Base-by-base conservation (phyloP, 2,797 vertebrate species). In the Sarcophilus harrisii region DNA sequence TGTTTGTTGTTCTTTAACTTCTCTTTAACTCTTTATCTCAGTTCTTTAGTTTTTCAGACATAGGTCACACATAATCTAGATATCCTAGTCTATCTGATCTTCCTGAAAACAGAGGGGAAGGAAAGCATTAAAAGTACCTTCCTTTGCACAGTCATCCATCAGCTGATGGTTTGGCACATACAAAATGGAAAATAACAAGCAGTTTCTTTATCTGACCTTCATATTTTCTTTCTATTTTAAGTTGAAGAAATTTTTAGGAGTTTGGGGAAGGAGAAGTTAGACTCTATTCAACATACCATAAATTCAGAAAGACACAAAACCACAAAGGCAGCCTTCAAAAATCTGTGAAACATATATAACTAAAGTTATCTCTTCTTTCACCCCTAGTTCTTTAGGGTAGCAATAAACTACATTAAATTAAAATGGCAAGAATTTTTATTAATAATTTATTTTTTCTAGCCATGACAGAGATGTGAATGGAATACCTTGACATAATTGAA, bases 121-220 rank as follows among this genome's bases (percentile, higher is more conserved):
- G 55, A 94, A 95, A 94, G 62, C 57, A 93, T 93, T 89, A 57
- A 89, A 89, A 97, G 93, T 12, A 54, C 0, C 28, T 29, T 54
- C 16, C 62, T 90, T 94, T 93, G 62, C 29, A 27, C 52, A 58
- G 81, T n/a, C 95, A 95, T 97, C 87, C 93, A 95, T 87, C 95
- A 90, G 81, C 87, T 95, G 49, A 96, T 95, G 59, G 96, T 91
- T 10, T 95, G 95, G 95, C 96, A 96, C 92, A 93, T 91, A 60
- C 29, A 92, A 54, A 96, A 94, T 92, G 57, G 87, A 52, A 97
- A 96, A 94, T 90, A 92, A 90, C 90, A 66, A 93, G n/a, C 93
- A 95, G 94, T 91, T 58, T 93, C 96, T 96, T 96, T 96, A 95
- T 95, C 92, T 96, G 96, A 96, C 87, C 95, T 94, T 97, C 91